Evolutionary conservation across 2,888 invertebrate species (phyloP).

Genomic region (Antitype chi): DNA sequence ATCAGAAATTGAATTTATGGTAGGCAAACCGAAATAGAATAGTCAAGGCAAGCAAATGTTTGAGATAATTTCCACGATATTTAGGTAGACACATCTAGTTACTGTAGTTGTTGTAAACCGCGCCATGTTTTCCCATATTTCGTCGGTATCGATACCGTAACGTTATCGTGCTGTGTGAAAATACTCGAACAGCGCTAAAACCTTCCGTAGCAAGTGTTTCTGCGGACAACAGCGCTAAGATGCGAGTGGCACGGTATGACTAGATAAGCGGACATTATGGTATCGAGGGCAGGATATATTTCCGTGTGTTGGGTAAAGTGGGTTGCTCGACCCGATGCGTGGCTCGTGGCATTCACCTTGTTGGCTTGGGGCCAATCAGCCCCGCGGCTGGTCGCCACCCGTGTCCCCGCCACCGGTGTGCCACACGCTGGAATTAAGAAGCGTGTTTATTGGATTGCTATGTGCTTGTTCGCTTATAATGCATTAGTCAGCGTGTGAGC

Average conservation of each 20-base stretch:
- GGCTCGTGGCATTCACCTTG: conserved; percentile 90
- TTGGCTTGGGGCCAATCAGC: conserved; percentile 84
- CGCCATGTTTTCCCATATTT: conserved; percentile 64
- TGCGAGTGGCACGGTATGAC: conserved; percentile 66
- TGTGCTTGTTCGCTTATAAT: conserved; percentile 64
- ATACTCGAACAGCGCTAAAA: conserved; percentile 65
- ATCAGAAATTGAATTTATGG: conserved; percentile 62
- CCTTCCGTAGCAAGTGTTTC: conserved; percentile 64
- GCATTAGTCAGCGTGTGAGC: conserved; percentile 66
- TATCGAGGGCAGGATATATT: conserved; percentile 75
- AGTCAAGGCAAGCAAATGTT: conserved; percentile 51
- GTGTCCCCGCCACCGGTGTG: conserved; percentile 65
- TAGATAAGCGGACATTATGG: conserved; percentile 75
- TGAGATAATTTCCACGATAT: conserved; percentile 57
- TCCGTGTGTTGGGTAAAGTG: conserved; percentile 84
- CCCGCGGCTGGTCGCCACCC: conserved; percentile 70
- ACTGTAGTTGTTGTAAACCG: conserved; percentile 60
- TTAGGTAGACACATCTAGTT: conserved; percentile 57
- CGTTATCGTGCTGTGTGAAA: conserved; percentile 64
- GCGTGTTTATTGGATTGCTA: conserved; percentile 66
- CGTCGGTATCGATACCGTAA: conserved; percentile 64
- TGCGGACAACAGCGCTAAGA: conserved; percentile 64
- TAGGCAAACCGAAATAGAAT: conserved; percentile 56
- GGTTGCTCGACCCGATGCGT: conserved; percentile 84
- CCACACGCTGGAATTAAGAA: conserved; percentile 65